Conservation (phyloP, 2,888 invertebrate species). For the Synergus umbraculus region DNA sequence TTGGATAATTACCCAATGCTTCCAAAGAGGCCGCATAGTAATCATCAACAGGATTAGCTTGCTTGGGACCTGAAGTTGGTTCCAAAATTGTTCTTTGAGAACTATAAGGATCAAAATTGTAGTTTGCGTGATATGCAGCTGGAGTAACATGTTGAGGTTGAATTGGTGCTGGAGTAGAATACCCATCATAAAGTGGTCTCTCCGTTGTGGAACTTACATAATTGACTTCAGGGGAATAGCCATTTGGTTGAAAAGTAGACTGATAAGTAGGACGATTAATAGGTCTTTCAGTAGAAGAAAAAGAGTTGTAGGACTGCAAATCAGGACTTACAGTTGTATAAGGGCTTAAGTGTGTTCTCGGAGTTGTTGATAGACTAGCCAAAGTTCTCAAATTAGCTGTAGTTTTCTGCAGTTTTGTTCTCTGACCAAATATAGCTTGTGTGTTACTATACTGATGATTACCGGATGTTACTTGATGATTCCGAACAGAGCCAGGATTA, state of each 20-base stretch:
- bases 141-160: slow-evolving; percentile 47
- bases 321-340: slow-evolving; percentile 54
- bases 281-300: slow-evolving; percentile 52
- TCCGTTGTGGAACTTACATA: slow-evolving; percentile 53
- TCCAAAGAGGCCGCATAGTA: background rate
- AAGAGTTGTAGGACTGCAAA: slow-evolving; percentile 48
- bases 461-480: background rate
- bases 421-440: slow-evolving; percentile 64
- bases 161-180: slow-evolving; percentile 50
- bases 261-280: slow-evolving; percentile 28
- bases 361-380: slow-evolving; percentile 52
- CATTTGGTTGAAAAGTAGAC: slow-evolving; percentile 44
- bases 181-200: slow-evolving; percentile 46
- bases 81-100: slow-evolving; percentile 40
- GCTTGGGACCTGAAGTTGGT: slow-evolving; percentile 49
- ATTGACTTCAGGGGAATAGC: slow-evolving; percentile 46
- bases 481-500: slow-evolving; percentile 10
- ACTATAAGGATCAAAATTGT: slow-evolving; percentile 29
- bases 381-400: slow-evolving; percentile 56
- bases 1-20: slow-evolving; percentile 59
- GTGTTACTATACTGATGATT: slow-evolving; percentile 4
- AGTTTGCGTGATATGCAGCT: slow-evolving; percentile 34
- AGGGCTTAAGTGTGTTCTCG: slow-evolving; percentile 49
- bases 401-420: slow-evolving; percentile 68
- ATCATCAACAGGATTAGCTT: background rate